phyloP scores from a whole-genome alignment of 2,888 invertebrate genomes.

The Pandemis cinnamomeana region DNA sequence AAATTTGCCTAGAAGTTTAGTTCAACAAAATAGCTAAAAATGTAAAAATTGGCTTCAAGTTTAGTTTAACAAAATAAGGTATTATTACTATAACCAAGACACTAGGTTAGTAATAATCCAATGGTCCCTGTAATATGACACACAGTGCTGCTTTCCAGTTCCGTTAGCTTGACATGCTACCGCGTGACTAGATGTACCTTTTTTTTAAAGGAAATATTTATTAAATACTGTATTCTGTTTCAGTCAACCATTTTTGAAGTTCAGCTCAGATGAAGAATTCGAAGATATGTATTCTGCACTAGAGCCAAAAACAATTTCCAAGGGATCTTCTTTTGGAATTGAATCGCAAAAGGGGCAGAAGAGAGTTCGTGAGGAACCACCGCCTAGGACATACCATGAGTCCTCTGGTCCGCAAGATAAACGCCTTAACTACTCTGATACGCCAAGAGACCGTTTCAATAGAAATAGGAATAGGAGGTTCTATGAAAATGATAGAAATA shows the following conservation, averaged over 20 bases:
- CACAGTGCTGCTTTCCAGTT: too few relatives aligned
- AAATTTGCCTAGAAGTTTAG: too few relatives aligned
- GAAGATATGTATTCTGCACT: slow-evolving; percentile 46
- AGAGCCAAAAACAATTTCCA: slow-evolving; percentile 33
- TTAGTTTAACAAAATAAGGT: neutral
- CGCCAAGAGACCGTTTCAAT: slow-evolving; percentile 39
- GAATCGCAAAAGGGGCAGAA: slow-evolving; percentile 46
- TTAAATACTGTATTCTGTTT: slow-evolving; percentile 1
- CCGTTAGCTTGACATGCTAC: too few relatives aligned
- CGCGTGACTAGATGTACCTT: too few relatives aligned
- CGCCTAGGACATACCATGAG: slow-evolving; percentile 49
- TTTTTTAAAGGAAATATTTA: neutral
- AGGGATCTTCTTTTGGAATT: slow-evolving; percentile 17
- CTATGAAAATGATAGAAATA: slow-evolving; percentile 41
- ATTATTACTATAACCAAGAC: too few relatives aligned
- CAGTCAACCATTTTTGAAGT: slow-evolving; percentile 47
- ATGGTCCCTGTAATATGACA: too few relatives aligned
- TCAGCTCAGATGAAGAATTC: slow-evolving; percentile 66
- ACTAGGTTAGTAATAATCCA: too few relatives aligned
- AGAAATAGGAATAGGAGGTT: slow-evolving; percentile 49
- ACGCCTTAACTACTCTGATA: slow-evolving; percentile 49
- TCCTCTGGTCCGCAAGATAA: slow-evolving; percentile 52
- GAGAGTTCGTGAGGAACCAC: slow-evolving; percentile 49
- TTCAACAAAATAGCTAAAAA: neutral
- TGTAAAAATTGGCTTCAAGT: neutral